phyloP scores from a whole-genome alignment of 1,140 invertebrate genomes.

The Sycophaga agraensis region DNA sequence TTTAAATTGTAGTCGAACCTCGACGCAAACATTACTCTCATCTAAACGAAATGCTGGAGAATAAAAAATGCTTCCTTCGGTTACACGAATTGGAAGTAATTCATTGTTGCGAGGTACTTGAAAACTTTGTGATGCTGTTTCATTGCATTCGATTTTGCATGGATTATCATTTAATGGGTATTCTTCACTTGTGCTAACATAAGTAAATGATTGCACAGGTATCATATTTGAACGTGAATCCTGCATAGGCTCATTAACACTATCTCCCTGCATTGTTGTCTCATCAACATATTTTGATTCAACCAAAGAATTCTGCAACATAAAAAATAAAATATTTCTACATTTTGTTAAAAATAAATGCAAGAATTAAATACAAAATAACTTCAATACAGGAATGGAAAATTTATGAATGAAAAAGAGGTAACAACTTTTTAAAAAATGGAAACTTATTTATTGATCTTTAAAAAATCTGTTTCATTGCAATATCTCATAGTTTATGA shows the following conservation, averaged over 20 bases:
- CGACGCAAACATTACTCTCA: constrained; percentile 3
- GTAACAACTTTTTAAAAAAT: too few relatives aligned
- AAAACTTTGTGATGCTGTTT: background rate
- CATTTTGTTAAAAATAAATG: too few relatives aligned
- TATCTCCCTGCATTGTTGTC: background rate
- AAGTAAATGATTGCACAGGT: background rate
- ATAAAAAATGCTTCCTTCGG: background rate
- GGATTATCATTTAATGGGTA: background rate
- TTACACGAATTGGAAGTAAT: background rate
- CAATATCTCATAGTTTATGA: too few relatives aligned
- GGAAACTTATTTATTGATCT: too few relatives aligned
- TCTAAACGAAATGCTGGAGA: background rate
- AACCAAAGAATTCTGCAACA: background rate
- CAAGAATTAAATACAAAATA: too few relatives aligned
- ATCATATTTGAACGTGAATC: background rate
- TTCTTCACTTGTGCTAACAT: background rate
- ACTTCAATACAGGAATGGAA: too few relatives aligned
- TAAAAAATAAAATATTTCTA: too few relatives aligned
- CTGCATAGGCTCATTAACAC: background rate
- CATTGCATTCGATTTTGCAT: background rate
- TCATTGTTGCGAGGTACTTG: background rate
- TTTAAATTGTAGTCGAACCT: too few relatives aligned
- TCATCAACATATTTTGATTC: background rate
- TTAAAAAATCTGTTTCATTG: too few relatives aligned
- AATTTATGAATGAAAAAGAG: too few relatives aligned